Percentiles rank a stretch among this genome's conserved stretches.
These are phyloP conservation scores for Osmerus eperlanus DNA, from an alignment of 2,113 vertebrate genomes.

Conservation along the genomic window DNA sequence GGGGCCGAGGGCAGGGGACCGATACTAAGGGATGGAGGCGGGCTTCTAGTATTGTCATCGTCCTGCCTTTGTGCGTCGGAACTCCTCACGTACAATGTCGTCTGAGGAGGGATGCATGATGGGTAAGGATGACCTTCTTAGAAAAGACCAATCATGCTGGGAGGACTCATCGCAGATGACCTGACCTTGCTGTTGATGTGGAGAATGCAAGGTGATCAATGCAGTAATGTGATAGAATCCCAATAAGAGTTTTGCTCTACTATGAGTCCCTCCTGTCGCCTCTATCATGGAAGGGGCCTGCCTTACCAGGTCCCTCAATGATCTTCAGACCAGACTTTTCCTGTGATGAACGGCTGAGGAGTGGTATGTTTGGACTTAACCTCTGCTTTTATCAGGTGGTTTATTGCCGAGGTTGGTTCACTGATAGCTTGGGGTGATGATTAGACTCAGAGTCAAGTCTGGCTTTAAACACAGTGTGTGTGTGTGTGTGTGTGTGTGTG, in stretches of 20 bases:
- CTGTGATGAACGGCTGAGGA: no score
- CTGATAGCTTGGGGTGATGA: no score
- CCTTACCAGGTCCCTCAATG: no score
- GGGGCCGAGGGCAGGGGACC: slow-evolving; percentile 18
- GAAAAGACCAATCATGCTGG: no score
- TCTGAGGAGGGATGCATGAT: slow-evolving; percentile 12
- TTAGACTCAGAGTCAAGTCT: no score
- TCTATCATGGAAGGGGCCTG: no score
- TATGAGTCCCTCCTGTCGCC: neutral
- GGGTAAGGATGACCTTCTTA: neutral
- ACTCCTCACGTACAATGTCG: slow-evolving; percentile 24
- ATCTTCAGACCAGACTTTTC: no score
- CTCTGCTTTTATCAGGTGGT: no score
- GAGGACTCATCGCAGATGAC: neutral
- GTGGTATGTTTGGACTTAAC: no score
- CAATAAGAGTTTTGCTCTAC: slow-evolving; percentile 24
- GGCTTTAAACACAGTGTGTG: slow-evolving; percentile 2
- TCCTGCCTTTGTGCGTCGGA: neutral
- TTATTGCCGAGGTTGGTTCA: no score
- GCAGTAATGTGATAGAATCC: neutral
- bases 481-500: neutral
- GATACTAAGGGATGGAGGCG: slow-evolving; percentile 36
- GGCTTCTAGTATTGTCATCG: slow-evolving; percentile 20
- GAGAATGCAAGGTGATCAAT: neutral
- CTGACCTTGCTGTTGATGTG: neutral